These are phyloP conservation scores for Leucoraja ocellata DNA, from an alignment of 2,797 vertebrate species.

Conservation along the genomic window DNA sequence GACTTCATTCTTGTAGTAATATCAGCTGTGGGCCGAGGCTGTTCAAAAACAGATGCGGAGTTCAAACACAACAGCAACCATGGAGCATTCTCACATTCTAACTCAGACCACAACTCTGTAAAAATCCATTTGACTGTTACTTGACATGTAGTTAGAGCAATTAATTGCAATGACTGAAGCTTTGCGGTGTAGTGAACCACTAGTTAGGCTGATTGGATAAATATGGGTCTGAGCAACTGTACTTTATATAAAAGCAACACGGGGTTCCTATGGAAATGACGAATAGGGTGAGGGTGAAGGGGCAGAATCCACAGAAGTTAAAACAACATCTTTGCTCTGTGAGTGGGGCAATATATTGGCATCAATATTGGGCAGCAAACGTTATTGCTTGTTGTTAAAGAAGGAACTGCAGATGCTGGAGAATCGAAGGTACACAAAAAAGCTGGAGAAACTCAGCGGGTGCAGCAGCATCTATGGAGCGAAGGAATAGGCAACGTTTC, in stretches of 20 bases:
- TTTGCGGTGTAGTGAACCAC: not conserved
- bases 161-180: not conserved
- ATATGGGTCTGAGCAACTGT: not conserved
- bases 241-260: not conserved
- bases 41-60: constrained; percentile 31
- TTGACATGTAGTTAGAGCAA: constrained; percentile 16
- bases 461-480: too few species aligned
- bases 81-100: constrained; percentile 21
- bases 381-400: not conserved
- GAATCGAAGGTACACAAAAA: too few species aligned
- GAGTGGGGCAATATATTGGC: not conserved
- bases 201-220: constrained; percentile 18
- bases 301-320: not conserved
- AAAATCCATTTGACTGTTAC: constrained; percentile 30
- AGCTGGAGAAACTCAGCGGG: too few species aligned
- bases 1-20: constrained; percentile 35
- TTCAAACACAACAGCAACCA: constrained; percentile 25
- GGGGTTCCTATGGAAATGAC: not conserved
- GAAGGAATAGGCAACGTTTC: too few species aligned
- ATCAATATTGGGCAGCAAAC: not conserved
- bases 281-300: not conserved
- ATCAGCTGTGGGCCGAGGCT: constrained; percentile 16
- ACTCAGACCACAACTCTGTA: constrained; percentile 20
- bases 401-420: too few species aligned
- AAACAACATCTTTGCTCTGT: too few species aligned